Evolutionary conservation across 2,113 vertebrate genomes (phyloP).

Genomic region (Neopipo cinnamomea): DNA sequence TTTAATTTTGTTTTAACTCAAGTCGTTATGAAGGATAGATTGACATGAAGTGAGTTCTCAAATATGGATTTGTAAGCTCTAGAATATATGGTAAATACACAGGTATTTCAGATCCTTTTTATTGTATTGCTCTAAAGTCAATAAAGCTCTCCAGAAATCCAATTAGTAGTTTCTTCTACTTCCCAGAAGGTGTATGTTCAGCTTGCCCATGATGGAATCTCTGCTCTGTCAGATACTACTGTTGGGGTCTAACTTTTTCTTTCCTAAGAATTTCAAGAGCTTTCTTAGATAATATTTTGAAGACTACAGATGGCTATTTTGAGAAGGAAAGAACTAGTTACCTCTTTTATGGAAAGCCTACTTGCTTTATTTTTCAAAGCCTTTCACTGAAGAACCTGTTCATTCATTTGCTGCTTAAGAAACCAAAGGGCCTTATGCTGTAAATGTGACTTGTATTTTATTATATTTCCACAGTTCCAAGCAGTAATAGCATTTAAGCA

Average conservation of each 20-base stretch:
- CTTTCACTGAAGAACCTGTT: conserved; percentile 68
- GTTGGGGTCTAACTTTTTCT: conserved; percentile 49
- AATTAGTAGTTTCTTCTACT: conserved; percentile 60
- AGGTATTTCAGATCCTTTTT: conserved; percentile 61
- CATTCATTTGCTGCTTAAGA: conserved; percentile 74
- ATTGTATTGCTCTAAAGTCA: conserved; percentile 64
- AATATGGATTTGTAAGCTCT: conserved; percentile 60
- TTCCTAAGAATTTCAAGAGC: conserved; percentile 57
- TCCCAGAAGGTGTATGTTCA: conserved; percentile 50
- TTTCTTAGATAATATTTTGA: conserved; percentile 55
- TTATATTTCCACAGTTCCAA: conserved; percentile 60
- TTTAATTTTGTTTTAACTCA: conserved; percentile 54
- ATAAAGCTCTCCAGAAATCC: conserved; percentile 66
- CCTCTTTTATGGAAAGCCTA: conserved; percentile 55
- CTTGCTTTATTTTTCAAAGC: conserved; percentile 67
- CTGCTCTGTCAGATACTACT: conserved; percentile 13
- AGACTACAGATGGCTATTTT: conserved; percentile 56
- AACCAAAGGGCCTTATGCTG: conserved; percentile 79
- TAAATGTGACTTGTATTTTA: conserved; percentile 76
- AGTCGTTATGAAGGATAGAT: conserved; percentile 16
- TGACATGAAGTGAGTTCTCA: conserved; percentile 54
- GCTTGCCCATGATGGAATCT: conserved; percentile 42
- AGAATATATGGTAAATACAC: conserved; percentile 52
- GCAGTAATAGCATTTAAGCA: conserved; percentile 34
- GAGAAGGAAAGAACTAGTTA: conserved; percentile 62